Percentiles rank a stretch among this genome's conserved stretches.
These are phyloP conservation scores for Strix uralensis DNA, from an alignment of 2,113 vertebrate species.

Conservation along the genomic window DNA sequence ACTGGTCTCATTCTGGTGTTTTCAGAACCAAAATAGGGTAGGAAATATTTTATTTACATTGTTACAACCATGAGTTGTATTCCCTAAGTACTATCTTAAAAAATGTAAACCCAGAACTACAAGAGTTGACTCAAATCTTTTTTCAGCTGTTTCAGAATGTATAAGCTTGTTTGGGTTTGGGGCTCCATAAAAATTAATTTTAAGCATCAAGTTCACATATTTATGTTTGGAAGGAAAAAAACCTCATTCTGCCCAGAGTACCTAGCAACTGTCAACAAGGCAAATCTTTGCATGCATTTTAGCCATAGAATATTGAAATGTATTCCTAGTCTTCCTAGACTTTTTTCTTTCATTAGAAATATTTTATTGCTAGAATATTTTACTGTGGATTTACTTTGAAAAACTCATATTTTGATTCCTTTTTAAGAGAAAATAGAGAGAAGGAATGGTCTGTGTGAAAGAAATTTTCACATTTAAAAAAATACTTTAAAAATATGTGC, in stretches of 20 bases:
- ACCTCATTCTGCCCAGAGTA: background rate
- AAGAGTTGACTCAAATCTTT: background rate
- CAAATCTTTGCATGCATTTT: background rate
- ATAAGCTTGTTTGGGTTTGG: background rate
- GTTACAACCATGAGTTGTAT: background rate
- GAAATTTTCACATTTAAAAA: background rate
- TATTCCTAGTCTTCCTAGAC: background rate
- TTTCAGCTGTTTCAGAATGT: background rate
- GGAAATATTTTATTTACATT: background rate
- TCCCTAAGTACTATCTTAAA: background rate
- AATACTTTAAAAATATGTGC: background rate
- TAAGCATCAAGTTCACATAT: background rate
- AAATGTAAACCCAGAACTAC: background rate
- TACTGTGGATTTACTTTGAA: background rate
- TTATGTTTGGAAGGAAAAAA: background rate
- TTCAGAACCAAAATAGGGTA: background rate
- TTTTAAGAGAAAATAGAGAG: background rate
- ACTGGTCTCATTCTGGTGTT: background rate
- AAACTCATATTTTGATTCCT: background rate
- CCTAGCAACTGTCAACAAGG: background rate
- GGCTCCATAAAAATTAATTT: background rate
- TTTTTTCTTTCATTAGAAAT: background rate
- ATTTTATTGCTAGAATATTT: background rate
- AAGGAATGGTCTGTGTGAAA: background rate
- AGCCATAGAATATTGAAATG: background rate